Evolutionary conservation across 2,888 invertebrate genomes (phyloP), one percentile per base, ranked within the genome.

Genomic region (Caenorhabditis sp.): DNA sequence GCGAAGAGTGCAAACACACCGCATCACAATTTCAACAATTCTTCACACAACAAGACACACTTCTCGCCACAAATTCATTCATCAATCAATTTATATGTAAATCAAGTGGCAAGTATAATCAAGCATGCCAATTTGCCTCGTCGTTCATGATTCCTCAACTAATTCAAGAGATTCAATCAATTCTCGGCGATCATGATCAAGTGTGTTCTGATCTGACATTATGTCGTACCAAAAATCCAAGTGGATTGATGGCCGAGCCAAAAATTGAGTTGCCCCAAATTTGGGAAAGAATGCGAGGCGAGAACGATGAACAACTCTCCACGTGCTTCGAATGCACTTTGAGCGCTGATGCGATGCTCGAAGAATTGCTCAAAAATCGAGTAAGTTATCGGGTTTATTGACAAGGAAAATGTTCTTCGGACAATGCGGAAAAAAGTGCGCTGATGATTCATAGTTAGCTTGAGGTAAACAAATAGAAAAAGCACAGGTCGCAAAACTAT

Each of bases 321-420:
- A 62, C 65, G 8, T 81, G 81, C 58, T 69, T 81, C 57, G 77
- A 79, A 31, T 81, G 81, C 66, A 71, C 67, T 12, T 63, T 81
- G n/a, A 58, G 69, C 0, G 61, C 70, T 43, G 81, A 77, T 43
- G 65, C 66, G 12, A 65, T 78, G 26, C 36, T 81, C 8, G 73
- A 76, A 61, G 77, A 74, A 43, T 68, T 74, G 31, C 63, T 74
- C 50, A 50, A 69, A 27, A 69, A 69, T 49, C 54, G 74, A 53
- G 74, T 74, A 23, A 57, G 17, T 19, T 23, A 53, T 23, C 21
- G 36, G n/a, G n/a, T 31, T 36, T 58, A 36, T 36, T 21, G 19
- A 58, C 17, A 26, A 1, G 24, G 21, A 55, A 26, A 55, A 31
- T 31, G 10, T 31, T 6, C 31, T n/a, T 31, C 31, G 31, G 31